A percentile compares a stretch with the other conserved stretches of the same genome.
These are phyloP conservation scores for Dolichallabes microphthalmus DNA, from an alignment of 2,113 vertebrate species.

Conservation along the genomic window DNA sequence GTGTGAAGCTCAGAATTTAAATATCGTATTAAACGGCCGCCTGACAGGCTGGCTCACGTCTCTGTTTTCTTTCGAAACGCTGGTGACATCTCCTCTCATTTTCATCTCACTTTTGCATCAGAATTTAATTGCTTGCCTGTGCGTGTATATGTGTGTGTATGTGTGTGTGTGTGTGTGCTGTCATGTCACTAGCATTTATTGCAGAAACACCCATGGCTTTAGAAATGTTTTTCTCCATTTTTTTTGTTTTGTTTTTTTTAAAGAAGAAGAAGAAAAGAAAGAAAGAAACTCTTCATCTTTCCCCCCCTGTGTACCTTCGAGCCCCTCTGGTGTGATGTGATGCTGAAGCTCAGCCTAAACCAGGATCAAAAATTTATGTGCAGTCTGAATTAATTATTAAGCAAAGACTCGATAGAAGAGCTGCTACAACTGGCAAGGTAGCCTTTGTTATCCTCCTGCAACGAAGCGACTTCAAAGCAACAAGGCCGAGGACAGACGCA, in stretches of 20 bases:
- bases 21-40: not conserved
- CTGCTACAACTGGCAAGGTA: not conserved
- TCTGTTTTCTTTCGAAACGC: not conserved
- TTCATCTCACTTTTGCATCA: not conserved
- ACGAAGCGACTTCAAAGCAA: not conserved
- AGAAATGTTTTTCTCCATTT: not conserved
- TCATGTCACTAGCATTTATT: constrained; percentile 14
- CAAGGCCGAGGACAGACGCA: not conserved
- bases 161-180: not conserved
- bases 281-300: not conserved
- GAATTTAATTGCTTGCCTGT: not conserved
- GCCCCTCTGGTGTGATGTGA: not conserved
- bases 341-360: constrained; percentile 13
- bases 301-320: constrained; percentile 4
- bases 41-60: not conserved
- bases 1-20: not conserved
- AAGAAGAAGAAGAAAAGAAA: too few species aligned
- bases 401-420: constrained; percentile 16
- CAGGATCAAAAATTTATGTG: constrained; percentile 33
- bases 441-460: constrained; percentile 3
- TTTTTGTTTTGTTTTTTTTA: too few species aligned
- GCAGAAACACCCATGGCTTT: not conserved
- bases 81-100: not conserved
- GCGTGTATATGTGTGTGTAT: not conserved
- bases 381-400: constrained; percentile 35